Evolutionary conservation across 53 echinoderm and acorn worm genomes (phyloP), one percentile per base, ranked within the genome.

Genomic region (Mesocentrotus franciscanus): DNA sequence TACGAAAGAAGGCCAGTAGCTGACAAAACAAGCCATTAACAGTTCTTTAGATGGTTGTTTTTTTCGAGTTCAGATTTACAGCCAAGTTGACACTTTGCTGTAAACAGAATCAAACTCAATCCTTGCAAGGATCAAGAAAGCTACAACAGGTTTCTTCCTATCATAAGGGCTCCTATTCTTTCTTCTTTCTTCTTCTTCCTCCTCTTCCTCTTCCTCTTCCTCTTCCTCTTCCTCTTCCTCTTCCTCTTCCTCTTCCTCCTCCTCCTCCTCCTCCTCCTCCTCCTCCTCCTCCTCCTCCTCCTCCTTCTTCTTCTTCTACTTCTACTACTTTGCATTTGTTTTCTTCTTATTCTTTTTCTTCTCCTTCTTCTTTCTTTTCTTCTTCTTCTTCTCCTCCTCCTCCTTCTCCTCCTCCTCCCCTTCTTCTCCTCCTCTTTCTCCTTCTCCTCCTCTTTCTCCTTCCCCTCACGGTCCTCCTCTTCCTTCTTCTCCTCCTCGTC

Each of bases 61-160:
- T 61, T 75, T 33, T 32, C 13, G 5, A 76, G 33, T 10, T 76
- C 33, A 76, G 30, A 76, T 76, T 76, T 76, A 32, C 76, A 76
- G 12, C 33, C 33, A 76, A 32, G 76, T 76, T 76, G 76, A 76
- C 76, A 76, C 76, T 76, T 76, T 76, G 76, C 76, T 33, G 76
- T 76, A 76, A 76, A 76, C 76, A 76, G 15, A 76, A 76, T 76
- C 76, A 76, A 76, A 76, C 13, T 13, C 76, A 76, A 76, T 76
- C 30, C 33, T 76, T 33, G 12, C 76, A 30, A 11, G 29, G 33
- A 33, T 32, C 76, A 76, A 76, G 33, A 30, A 76, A 27, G 33
- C 12, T 76, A 76, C 12, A 76, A 76, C 76, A 75, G 75, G 75
- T 75, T 75, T 30, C 75, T 66, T 66, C 66, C 66, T 18, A 66